Base-by-base conservation (phyloP, 2,797 vertebrate genomes). In the Nasua narica region DNA sequence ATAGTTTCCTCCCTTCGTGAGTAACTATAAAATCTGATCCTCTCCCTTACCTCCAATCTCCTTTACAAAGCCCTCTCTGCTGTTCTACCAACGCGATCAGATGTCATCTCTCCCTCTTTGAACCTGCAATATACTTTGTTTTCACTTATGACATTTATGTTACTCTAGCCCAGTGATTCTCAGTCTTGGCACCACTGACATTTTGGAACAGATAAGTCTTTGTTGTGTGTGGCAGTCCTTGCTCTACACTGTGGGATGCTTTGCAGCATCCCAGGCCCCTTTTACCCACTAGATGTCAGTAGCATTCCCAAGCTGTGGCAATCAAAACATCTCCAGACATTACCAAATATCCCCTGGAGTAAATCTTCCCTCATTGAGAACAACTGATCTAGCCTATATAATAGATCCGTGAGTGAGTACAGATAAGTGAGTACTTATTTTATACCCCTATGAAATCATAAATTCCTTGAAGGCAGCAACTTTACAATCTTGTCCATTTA, bases 91-190 rank as follows among this genome's bases (percentile, higher is more conserved):
- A 87, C 52, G 18, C 37, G 69, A 72, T 83, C 35, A 40, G 32
- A 95, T 48, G 7, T 86, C 65, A 96, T 58, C 29, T 46, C 52
- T 93, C 35, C 50, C 48, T 81, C 76, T 92, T 83, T 94, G 87
- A 82, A 88, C 58, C 11, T 54, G 27, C 4, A 81, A 5, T 67
- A 10, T 4, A 92, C 50, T 94, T 62, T 86, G 78, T 79, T 95
- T 95, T 92, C 10, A 37, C 19, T 91, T 91, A 74, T 18, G 43
- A 60, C 82, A 96, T 87, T 92, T 95, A 79, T 52, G 62, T 95
- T 65, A 50, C 72, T 92, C 29, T 82, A 84, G 58, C 3, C 52
- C 18, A 65, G 29, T 1, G 5, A 76, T 84, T 65, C 84, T 89
- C 65, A 84, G 54, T 15, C 25, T 90, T 84, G 21, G 40, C 18